Base-by-base conservation (phyloP, 2,113 vertebrate genomes). In the Charina bottae region DNA sequence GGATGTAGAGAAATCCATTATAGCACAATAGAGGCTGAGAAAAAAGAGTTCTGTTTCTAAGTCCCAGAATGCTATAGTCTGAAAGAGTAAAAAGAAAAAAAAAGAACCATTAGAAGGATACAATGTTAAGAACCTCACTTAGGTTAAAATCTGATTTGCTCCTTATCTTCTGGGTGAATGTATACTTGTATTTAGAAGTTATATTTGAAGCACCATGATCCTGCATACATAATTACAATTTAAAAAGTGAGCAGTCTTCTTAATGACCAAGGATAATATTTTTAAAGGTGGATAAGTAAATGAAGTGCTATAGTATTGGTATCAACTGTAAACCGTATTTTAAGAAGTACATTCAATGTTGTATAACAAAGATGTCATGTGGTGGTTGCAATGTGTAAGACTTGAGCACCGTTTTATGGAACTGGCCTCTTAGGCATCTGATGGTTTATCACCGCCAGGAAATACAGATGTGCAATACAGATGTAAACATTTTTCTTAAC, bases 141-240 rank as follows among this genome's bases (percentile, higher is more conserved):
- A 96, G 93, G 95, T 95, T 72, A 62, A 89, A 8, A 26, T 83
- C 92, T 93, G 0, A 0, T 93, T 92, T 89, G 83, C 28, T 78
- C n/a, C 78, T 84, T 68, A 85, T 28, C 90, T 93, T 94, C 89
- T 88, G 92, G 93, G 91, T 93, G 95, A 95, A 96, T 84, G 83
- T 93, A 93, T 37, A n/a, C 8, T 54, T 91, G 90, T 13, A 58
- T 88, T 93, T 93, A 95, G 94, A 85, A 95, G 90, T 90, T 93
- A 89, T 91, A 91, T 87, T 92, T 94, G 92, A 95, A 94, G 93
- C 87, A 85, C 53, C 12, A 2, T 53, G 90, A 90, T 87, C 91
- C 87, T 95, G 88, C 93, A 95, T 95, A 95, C 94, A 96, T 96
- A 94, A 96, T 92, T 92, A 90, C 86, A 85, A 83, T 89, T 62